These are phyloP conservation scores for Pollachius pollachius DNA, from an alignment of 2,113 vertebrate genomes.

Conservation along the genomic window DNA sequence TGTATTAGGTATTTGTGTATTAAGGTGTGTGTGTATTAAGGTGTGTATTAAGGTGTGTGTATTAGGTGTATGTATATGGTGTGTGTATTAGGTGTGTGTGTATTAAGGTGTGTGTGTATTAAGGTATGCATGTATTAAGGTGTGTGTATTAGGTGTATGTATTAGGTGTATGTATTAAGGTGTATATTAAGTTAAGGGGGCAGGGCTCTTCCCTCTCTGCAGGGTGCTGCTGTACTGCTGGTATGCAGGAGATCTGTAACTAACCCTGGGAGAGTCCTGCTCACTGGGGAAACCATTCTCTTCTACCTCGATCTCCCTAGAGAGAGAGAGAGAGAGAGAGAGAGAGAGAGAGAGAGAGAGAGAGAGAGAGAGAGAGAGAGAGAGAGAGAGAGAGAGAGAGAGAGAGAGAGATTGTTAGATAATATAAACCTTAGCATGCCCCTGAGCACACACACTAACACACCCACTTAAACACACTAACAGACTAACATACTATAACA, in stretches of 20 bases:
- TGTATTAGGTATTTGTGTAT: slow-evolving; percentile 11
- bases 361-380: background rate
- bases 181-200: slow-evolving; percentile 45
- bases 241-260: slow-evolving; percentile 97
- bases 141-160: background rate
- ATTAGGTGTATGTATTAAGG: background rate
- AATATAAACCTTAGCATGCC: no score
- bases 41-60: background rate
- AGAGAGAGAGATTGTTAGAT: background rate
- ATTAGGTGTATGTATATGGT: background rate
- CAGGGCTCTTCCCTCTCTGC: slow-evolving; percentile 85
- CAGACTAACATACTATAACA: background rate
- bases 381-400: background rate
- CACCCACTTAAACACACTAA: background rate
- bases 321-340: background rate
- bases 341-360: background rate
- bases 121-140: background rate
- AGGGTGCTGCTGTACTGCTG: slow-evolving; percentile 92
- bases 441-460: background rate
- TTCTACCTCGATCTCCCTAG: slow-evolving; percentile 79
- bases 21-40: background rate
- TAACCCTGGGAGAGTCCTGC: slow-evolving; percentile 97
- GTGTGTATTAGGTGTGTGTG: slow-evolving; percentile 6
- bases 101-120: background rate
- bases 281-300: slow-evolving; percentile 91